Evolutionary conservation across 2,888 invertebrate genomes (phyloP).

Genomic region (Phengaris alcon): DNA sequence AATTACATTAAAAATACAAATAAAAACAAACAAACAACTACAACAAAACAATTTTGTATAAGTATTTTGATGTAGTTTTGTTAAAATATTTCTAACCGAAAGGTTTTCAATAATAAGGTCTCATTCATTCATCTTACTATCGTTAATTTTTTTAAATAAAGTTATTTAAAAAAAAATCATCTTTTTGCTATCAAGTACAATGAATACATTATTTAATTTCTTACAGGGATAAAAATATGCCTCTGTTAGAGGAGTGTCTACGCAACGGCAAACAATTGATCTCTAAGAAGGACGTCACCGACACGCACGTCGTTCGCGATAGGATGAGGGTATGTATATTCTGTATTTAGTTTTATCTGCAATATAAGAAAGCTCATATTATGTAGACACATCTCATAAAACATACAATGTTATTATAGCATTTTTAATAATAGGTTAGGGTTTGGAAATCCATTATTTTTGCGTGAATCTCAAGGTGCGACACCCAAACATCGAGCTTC

Average conservation of each 20-base stretch:
- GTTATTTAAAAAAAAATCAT: neutral
- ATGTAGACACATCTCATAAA: too few species aligned
- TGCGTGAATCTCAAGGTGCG: too few species aligned
- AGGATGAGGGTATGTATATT: conserved; percentile 82
- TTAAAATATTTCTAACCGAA: neutral
- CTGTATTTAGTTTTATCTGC: too few species aligned
- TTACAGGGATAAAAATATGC: conserved; percentile 79
- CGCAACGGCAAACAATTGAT: conserved; percentile 89
- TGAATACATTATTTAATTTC: neutral
- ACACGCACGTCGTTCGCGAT: conserved; percentile 89
- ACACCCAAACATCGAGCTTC: too few species aligned
- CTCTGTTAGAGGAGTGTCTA: conserved; percentile 87
- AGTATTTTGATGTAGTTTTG: neutral
- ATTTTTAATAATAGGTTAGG: neutral
- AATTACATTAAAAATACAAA: too few species aligned
- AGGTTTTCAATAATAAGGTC: too few species aligned
- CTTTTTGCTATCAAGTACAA: neutral
- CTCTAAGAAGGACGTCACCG: conserved; percentile 92
- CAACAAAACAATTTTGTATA: too few species aligned
- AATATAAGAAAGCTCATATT: too few species aligned
- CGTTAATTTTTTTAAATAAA: neutral
- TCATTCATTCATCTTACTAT: too few species aligned
- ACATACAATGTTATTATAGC: neutral
- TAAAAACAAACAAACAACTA: too few species aligned
- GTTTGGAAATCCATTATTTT: too few species aligned